A percentile compares a stretch with the other conserved stretches of the same genome.
These are phyloP conservation scores for Pseudomyrmex sp. DNA, from an alignment of 1,140 invertebrate species.

Conservation along the genomic window DNA sequence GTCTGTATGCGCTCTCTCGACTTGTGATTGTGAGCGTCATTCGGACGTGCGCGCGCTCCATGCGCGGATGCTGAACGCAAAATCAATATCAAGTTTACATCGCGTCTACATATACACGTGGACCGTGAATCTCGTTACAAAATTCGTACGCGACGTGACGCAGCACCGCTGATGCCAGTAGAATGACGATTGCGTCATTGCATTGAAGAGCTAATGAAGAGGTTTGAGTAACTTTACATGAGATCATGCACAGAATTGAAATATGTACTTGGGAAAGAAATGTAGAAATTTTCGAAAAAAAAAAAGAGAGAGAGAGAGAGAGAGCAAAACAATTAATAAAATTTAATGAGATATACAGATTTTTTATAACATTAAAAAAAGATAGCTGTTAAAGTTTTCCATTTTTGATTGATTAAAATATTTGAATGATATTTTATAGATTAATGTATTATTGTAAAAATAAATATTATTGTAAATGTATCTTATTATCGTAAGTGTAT, in stretches of 20 bases:
- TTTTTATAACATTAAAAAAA: background rate
- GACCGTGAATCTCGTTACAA: constrained; percentile 47
- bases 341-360: too few relatives aligned
- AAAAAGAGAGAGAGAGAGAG: too few relatives aligned
- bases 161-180: background rate
- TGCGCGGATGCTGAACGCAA: constrained; percentile 76
- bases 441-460: background rate
- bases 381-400: background rate
- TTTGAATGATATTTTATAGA: background rate
- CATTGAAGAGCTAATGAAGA: background rate
- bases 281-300: too few relatives aligned
- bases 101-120: constrained; percentile 73
- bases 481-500: background rate
- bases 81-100: constrained; percentile 79
- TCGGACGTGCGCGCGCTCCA: constrained; percentile 47
- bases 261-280: too few relatives aligned
- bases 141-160: constrained; percentile 20
- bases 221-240: background rate
- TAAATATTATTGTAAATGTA: background rate
- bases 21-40: background rate
- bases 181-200: constrained; percentile 33
- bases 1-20: constrained; percentile 27
- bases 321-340: too few relatives aligned
- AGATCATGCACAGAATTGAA: too few relatives aligned
- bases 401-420: background rate